Evolutionary conservation across 2,888 invertebrate species (phyloP).

Genomic region (Drosophila putrida): DNA sequence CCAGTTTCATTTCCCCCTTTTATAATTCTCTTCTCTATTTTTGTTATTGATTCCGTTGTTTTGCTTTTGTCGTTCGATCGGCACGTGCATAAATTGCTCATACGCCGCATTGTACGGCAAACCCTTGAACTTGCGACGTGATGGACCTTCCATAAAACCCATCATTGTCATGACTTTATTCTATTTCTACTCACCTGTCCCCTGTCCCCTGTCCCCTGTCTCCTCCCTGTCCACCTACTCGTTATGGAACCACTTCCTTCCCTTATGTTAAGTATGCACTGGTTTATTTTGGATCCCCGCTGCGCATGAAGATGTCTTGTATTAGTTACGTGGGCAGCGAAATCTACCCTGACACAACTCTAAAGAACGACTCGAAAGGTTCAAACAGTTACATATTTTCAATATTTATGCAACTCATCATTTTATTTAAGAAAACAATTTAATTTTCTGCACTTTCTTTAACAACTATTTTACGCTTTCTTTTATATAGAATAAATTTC

Average conservation of each 20-base stretch:
- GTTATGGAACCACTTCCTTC: slow-evolving; percentile 34
- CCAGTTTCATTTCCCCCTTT: not conserved
- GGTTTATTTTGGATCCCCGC: slow-evolving; percentile 13
- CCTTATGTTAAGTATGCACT: slow-evolving; percentile 34
- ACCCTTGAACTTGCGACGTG: slow-evolving; percentile 64
- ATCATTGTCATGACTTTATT: slow-evolving; percentile 11
- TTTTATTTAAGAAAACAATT: slow-evolving; percentile 3
- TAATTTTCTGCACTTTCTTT: not conserved
- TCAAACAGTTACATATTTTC: not conserved
- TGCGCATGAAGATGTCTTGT: not conserved
- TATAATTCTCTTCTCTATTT: not conserved
- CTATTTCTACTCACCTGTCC: slow-evolving; percentile 1
- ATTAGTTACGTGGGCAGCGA: not conserved
- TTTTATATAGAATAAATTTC: not conserved
- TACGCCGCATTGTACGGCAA: slow-evolving; percentile 34
- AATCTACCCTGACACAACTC: slow-evolving; percentile 1
- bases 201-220: not conserved
- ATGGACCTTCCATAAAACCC: slow-evolving; percentile 10
- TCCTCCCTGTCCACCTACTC: not conserved
- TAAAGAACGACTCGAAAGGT: not conserved
- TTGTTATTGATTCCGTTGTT: not conserved
- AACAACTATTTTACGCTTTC: not conserved
- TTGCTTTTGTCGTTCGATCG: slow-evolving; percentile 22
- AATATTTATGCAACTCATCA: not conserved
- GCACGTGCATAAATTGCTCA: slow-evolving; percentile 63